Conservation (phyloP, 2,888 invertebrate genomes). For the Pandemis corylana region DNA sequence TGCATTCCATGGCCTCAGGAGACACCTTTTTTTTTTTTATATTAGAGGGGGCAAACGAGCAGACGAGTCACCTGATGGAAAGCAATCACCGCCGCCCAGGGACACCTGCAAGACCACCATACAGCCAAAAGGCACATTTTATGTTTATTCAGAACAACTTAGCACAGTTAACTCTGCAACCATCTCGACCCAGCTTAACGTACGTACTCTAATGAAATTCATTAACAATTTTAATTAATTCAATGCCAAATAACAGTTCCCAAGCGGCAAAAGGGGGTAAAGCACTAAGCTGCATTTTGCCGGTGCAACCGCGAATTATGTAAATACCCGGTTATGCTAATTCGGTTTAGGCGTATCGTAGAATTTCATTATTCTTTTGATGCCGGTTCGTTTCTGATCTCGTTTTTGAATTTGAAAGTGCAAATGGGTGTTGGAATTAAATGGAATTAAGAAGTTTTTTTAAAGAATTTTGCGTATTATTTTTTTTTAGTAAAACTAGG, state of each 20-base stretch:
- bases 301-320: slow-evolving; percentile 56
- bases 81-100: too few species aligned
- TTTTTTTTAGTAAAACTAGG: too few species aligned
- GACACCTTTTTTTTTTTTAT: too few species aligned
- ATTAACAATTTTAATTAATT: slow-evolving; percentile 68
- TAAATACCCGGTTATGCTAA: slow-evolving; percentile 55
- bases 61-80: too few species aligned
- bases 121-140: background rate
- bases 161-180: background rate
- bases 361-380: slow-evolving; percentile 41
- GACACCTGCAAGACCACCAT: too few species aligned
- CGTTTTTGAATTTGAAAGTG: slow-evolving; percentile 6
- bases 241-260: slow-evolving; percentile 55
- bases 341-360: slow-evolving; percentile 43
- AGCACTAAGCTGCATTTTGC: slow-evolving; percentile 53
- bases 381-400: slow-evolving; percentile 20
- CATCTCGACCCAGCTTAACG: slow-evolving; percentile 22
- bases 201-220: slow-evolving; percentile 57
- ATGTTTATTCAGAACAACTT: slow-evolving; percentile 1
- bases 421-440: slow-evolving; percentile 1
- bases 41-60: too few species aligned
- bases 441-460: background rate
- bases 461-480: background rate
- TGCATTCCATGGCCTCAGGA: background rate
- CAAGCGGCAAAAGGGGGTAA: slow-evolving; percentile 50